Percentiles rank a stretch among this genome's conserved stretches.
These are phyloP conservation scores for Pygoscelis adeliae DNA, from an alignment of 2,113 vertebrate genomes.

Conservation along the genomic window DNA sequence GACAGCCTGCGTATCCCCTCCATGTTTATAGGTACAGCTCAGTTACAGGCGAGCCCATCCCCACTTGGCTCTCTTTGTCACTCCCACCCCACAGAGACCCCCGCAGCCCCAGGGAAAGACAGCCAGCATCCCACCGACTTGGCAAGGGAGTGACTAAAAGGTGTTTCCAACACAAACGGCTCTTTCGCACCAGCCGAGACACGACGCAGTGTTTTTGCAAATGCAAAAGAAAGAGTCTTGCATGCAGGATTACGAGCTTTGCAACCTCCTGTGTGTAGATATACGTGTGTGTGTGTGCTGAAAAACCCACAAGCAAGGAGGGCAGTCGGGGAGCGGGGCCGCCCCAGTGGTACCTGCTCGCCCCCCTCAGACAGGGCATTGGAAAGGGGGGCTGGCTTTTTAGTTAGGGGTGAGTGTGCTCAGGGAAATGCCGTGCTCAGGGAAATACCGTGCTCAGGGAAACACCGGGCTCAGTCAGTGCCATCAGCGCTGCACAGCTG, in stretches of 20 bases:
- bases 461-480: background rate
- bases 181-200: background rate
- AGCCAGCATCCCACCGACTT: background rate
- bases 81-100: background rate
- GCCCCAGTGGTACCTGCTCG: accelerated
- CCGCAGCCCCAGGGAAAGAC: background rate
- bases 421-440: background rate
- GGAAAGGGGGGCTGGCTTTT: background rate
- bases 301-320: background rate
- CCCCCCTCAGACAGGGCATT: background rate
- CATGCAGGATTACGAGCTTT: background rate
- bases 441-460: background rate
- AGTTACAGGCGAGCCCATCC: background rate
- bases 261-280: background rate
- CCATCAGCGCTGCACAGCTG: accelerated
- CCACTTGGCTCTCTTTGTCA: background rate
- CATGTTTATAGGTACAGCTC: background rate
- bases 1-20: background rate
- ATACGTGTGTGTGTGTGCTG: accelerated
- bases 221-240: background rate
- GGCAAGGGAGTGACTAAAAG: background rate
- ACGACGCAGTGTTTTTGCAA: accelerated
- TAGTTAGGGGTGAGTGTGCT: accelerated
- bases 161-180: background rate
- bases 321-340: accelerated